Percentiles rank a stretch among this genome's conserved stretches.
phyloP scores from a whole-genome alignment of 2,797 vertebrate genomes.

The Lophotriccus pileatus region DNA sequence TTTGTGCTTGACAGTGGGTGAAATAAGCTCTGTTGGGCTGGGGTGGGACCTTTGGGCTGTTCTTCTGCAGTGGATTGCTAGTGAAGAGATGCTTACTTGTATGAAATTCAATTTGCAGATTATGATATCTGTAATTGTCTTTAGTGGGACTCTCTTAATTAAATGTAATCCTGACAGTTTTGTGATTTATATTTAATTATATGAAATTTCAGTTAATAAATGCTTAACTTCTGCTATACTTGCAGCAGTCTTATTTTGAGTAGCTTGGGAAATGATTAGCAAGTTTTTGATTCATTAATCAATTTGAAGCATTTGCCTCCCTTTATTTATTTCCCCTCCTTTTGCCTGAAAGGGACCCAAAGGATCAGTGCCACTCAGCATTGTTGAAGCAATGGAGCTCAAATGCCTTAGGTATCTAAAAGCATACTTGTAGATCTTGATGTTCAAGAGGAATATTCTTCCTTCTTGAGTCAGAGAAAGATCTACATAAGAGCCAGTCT shows the following conservation, averaged over 20 bases:
- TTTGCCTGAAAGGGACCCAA: not conserved
- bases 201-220: not conserved
- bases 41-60: not conserved
- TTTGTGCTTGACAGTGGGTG: not conserved
- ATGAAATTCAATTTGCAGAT: not conserved
- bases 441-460: not conserved
- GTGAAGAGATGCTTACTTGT: not conserved
- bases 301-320: not conserved
- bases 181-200: not conserved
- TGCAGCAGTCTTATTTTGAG: not conserved
- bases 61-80: not conserved
- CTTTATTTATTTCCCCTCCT: not conserved
- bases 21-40: not conserved
- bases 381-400: not conserved
- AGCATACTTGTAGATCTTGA: not conserved
- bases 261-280: not conserved
- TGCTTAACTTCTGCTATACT: not conserved
- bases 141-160: not conserved
- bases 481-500: not conserved
- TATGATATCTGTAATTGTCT: not conserved
- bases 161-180: not conserved
- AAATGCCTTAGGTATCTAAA: not conserved
- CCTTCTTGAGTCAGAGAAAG: not conserved
- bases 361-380: not conserved
- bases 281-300: not conserved